Evolutionary conservation across 2,888 invertebrate genomes (phyloP).

Genomic region (Stenoptilia bipunctidactyla): DNA sequence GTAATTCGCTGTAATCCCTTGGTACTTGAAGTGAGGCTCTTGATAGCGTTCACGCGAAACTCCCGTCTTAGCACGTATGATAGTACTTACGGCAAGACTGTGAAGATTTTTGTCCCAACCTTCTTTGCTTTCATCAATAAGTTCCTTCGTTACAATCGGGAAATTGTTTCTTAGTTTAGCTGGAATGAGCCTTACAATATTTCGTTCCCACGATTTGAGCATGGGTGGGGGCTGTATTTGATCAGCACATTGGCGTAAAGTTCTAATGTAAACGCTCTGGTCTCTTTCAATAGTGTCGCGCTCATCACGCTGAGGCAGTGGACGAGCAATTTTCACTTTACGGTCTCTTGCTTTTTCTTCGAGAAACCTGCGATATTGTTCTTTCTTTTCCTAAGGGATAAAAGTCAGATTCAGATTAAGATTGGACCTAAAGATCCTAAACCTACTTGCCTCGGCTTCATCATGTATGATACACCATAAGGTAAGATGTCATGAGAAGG

Average conservation of each 20-base stretch:
- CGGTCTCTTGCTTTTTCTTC: slow-evolving; percentile 46
- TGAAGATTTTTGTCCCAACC: slow-evolving; percentile 75
- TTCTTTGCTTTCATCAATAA: slow-evolving; percentile 67
- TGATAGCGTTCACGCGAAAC: slow-evolving; percentile 53
- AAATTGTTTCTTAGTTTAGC: slow-evolving; percentile 66
- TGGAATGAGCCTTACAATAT: slow-evolving; percentile 71
- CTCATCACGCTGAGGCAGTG: slow-evolving; percentile 37
- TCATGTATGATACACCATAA: too few species aligned
- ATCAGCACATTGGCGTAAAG: slow-evolving; percentile 69
- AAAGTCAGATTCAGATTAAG: background rate
- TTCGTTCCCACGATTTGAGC: slow-evolving; percentile 72
- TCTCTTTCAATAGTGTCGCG: slow-evolving; percentile 56
- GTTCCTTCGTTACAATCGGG: slow-evolving; percentile 58
- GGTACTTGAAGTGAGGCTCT: slow-evolving; percentile 70
- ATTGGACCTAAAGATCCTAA: too few species aligned
- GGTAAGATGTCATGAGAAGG: too few species aligned
- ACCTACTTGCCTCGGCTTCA: too few species aligned
- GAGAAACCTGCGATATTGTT: slow-evolving; percentile 44
- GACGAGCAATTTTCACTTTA: slow-evolving; percentile 44
- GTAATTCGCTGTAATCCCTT: slow-evolving; percentile 74
- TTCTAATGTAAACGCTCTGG: slow-evolving; percentile 63
- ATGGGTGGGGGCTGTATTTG: slow-evolving; percentile 73
- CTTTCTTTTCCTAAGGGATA: slow-evolving; percentile 44
- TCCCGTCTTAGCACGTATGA: slow-evolving; percentile 72
- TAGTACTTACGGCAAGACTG: slow-evolving; percentile 73